Evolutionary conservation across 2,113 vertebrate genomes (phyloP), one percentile per base, ranked within the genome.

Genomic region (Cynopterus brachyotis): DNA sequence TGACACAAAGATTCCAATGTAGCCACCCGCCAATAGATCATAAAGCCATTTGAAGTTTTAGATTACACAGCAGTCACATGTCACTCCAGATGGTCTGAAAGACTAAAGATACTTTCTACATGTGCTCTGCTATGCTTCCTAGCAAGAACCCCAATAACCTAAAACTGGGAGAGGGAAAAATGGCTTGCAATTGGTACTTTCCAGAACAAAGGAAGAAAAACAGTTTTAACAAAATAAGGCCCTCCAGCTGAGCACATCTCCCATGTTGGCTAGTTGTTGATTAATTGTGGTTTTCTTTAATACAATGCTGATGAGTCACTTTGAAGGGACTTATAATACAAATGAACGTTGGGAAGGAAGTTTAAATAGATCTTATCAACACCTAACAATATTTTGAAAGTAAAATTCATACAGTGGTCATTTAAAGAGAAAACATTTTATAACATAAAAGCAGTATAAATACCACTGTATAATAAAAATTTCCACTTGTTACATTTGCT

Each of bases 11-110:
- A 92, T 94, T 69, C 24, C 84, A 90, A 92, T 85, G 88, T 90
- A 91, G 76, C 57, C 66, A 90, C 79, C 50, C 95, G 82, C 45
- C 81, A 97, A 89, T 42, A 96, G 93, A 91, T 92, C 87, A 95
- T 50, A 87, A 96, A 91, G 35, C 40, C 67, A 81, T 70, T 42
- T 94, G 69, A 97, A 88, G 50, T 91, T 95, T 79, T 75, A 87
- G 75, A 93, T 24, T 80, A 89, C 15, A 91, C 13, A 92, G 47
- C 40, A 94, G 80, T 55, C 76, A 92, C 42, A 95, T 91, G 76
- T 81, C 95, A 40, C 88, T 88, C n/a, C 45, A 91, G 59, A 76
- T 96, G 53, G 85, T 90, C 53, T 85, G 72, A 95, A 84, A 94
- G 76, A 60, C 59, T 69, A 90, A 80, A 75, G 40, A 82, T 28